Conservation (phyloP, 2,113 vertebrate species). For the Lycaon pictus region DNA sequence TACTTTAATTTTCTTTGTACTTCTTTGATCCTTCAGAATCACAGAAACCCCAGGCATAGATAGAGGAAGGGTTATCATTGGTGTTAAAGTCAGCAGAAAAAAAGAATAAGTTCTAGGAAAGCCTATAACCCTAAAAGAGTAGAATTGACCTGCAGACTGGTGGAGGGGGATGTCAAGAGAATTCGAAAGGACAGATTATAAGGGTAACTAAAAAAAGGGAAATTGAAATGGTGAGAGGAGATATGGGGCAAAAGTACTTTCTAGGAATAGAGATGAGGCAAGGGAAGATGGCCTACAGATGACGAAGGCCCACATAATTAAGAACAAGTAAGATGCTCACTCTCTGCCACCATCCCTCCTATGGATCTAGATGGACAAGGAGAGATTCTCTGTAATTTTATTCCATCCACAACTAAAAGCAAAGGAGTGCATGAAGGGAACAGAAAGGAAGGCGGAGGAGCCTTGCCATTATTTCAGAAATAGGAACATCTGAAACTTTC, state of each 20-base stretch:
- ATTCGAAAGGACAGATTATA: not conserved
- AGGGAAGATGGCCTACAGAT: not conserved
- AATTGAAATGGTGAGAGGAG: not conserved
- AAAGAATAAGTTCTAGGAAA: not conserved
- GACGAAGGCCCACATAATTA: not conserved
- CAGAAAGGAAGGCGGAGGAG: conserved; percentile 34
- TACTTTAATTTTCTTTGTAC: conserved; percentile 35
- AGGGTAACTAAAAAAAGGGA: not conserved
- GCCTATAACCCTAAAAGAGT: not conserved
- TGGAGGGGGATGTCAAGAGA: not conserved
- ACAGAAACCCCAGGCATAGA: not conserved
- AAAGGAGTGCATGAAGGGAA: conserved; percentile 5
- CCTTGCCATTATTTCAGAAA: conserved; percentile 71
- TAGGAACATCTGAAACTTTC: conserved; percentile 79
- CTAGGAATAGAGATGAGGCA: conserved; percentile 13
- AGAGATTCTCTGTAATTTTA: conserved; percentile 30
- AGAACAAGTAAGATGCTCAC: not conserved
- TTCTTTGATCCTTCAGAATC: conserved; percentile 22
- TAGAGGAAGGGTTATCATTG: not conserved
- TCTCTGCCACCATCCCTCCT: not conserved
- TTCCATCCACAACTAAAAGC: conserved; percentile 45
- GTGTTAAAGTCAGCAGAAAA: not conserved
- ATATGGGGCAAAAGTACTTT: not conserved
- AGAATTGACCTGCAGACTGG: not conserved
- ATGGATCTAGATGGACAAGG: not conserved